Evolutionary conservation across 2,113 vertebrate genomes (phyloP).

Genomic region (Dicrurus megarhynchus): DNA sequence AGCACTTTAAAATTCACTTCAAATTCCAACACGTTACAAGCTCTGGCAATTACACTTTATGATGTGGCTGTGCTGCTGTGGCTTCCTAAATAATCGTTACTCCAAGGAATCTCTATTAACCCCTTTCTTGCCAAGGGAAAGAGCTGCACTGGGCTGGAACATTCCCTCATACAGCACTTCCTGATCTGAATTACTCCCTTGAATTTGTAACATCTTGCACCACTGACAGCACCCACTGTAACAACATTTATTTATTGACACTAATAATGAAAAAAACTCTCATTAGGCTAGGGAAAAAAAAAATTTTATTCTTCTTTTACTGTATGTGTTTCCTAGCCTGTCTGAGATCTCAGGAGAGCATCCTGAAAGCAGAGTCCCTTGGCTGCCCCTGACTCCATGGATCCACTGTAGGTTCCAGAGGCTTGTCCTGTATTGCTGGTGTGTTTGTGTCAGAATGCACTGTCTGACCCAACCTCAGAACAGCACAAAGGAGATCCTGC

Average conservation of each 20-base stretch:
- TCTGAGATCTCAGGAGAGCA: not conserved
- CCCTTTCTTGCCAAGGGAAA: not conserved
- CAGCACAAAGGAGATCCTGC: rapidly evolving
- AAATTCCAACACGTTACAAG: not conserved
- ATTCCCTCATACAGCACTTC: not conserved
- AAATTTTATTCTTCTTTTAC: not conserved
- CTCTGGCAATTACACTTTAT: not conserved
- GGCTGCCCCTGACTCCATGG: not conserved
- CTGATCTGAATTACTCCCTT: not conserved
- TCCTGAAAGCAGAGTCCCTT: not conserved
- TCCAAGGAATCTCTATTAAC: not conserved
- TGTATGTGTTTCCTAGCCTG: not conserved
- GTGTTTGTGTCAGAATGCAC: not conserved
- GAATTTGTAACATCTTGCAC: not conserved
- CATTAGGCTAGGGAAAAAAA: not conserved
- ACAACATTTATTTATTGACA: not conserved
- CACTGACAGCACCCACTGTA: not conserved
- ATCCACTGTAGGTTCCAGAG: not conserved
- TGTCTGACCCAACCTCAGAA: not conserved
- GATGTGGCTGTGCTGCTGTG: not conserved
- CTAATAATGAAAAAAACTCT: not conserved
- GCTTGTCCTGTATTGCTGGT: not conserved
- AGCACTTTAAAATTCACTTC: not conserved
- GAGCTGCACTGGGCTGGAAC: not conserved
- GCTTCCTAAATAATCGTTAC: not conserved